Conservation (phyloP, 2,888 invertebrate genomes). For the Clitarchus hookeri region DNA sequence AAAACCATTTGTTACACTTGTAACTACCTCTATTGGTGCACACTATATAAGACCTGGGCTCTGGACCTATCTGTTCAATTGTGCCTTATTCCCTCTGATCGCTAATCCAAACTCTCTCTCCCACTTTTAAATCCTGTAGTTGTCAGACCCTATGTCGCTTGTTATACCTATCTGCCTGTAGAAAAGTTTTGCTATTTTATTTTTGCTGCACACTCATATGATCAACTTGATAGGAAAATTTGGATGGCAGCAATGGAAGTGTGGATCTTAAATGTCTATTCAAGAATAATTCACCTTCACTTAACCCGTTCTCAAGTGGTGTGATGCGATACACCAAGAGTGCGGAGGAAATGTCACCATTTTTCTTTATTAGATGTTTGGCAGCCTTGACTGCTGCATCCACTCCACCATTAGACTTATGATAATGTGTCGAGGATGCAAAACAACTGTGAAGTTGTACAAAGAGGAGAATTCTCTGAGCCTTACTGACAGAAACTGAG, state of each 20-base stretch:
- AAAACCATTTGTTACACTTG: neutral
- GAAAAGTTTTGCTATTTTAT: neutral
- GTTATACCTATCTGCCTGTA: neutral
- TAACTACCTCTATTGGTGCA: neutral
- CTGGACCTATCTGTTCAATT: neutral
- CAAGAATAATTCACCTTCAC: neutral
- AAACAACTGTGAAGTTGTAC: neutral
- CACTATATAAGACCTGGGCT: neutral
- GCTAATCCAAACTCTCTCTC: neutral
- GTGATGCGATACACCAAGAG: neutral
- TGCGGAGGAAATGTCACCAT: neutral
- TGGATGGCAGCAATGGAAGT: neutral
- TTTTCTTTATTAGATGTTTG: neutral
- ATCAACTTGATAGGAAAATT: neutral
- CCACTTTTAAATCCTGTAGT: neutral
- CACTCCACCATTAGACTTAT: neutral
- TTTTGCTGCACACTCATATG: neutral
- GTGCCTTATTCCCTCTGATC: neutral
- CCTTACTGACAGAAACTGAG: neutral
- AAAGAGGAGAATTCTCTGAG: too few species aligned
- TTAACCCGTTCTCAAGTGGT: neutral
- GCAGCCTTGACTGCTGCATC: neutral
- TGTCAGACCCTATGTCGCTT: neutral
- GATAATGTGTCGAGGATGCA: neutral
- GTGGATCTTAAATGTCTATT: neutral